A percentile compares a stretch with the other conserved stretches of the same genome.
These are phyloP conservation scores for Sarcoramphus papa DNA, from an alignment of 2,797 vertebrate genomes.

Conservation along the genomic window DNA sequence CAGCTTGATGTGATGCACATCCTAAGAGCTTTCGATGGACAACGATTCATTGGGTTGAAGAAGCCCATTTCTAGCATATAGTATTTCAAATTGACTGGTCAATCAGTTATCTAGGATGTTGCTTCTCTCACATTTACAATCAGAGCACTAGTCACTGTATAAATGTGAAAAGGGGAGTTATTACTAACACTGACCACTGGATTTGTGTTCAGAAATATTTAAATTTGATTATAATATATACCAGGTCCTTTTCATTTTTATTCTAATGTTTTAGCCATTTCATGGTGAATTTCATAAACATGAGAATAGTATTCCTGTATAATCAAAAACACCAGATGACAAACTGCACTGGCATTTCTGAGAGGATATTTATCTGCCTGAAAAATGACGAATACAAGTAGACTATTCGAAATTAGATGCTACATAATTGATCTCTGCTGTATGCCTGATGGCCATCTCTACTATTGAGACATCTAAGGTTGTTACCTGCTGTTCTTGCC, in stretches of 20 bases:
- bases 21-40: not conserved
- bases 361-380: not conserved
- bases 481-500: not conserved
- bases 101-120: not conserved
- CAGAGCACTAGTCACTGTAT: not conserved
- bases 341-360: not conserved
- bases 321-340: not conserved
- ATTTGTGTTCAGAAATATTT: not conserved
- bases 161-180: not conserved
- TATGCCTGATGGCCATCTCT: not conserved
- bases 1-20: not conserved
- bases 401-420: not conserved
- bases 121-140: not conserved
- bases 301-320: not conserved
- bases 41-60: not conserved
- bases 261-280: not conserved
- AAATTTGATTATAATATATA: not conserved
- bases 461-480: not conserved
- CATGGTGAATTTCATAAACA: not conserved
- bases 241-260: not conserved
- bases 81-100: not conserved
- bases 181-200: fast-evolving
- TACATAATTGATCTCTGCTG: not conserved
- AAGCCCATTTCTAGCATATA: not conserved
- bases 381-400: not conserved